Base-by-base conservation (phyloP, 2,888 invertebrate species). In the Trachelus tabidus region DNA sequence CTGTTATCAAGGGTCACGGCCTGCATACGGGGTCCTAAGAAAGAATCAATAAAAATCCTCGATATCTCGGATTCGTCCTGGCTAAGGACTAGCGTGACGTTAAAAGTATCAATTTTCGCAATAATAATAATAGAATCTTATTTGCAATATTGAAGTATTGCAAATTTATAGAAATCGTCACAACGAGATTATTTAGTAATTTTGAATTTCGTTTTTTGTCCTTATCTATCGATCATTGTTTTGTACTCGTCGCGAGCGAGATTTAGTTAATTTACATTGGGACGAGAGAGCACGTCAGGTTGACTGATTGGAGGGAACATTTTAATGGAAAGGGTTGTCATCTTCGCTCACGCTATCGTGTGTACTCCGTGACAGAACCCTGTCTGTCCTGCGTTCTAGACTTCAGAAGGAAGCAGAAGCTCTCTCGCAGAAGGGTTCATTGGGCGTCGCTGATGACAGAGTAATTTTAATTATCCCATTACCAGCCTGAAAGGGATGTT, bases 381-480 rank as follows among this genome's bases (percentile, higher is more conserved):
- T 56, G 56, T 23, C 9, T 6, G 56, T 23, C 9, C 9, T 56
- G 23, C 56, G 23, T 56, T 6, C 56, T 2, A 23, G 56, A 23
- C 23, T 56, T 1, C 56, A 56, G 9, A 15, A 56, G 9, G 23
- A 56, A 23, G 56, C 6, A 56, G 56, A 23, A 6, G 56, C 23
- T 56, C 23, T 4, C 56, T 56, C 56, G 23, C 23, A 23, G 56
- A 23, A 56, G 56, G 23, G 56, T 56, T 56, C 56, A 15, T 56
- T 9, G 23, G 9, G 23, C 56, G 56, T 56, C 9, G 15, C 68
- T 73, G 78, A 74, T 75, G 80, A 83, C 80, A 81, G 83, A 82
- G 81, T 83, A 84, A 85, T 84, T 85, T 84, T 83, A 85, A 85
- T 85, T 85, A 85, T 83, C 85, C 79, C 81, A 85, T 85, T 84